phyloP scores from a whole-genome alignment of 1,140 invertebrate species.

The Uloborus diversus region DNA sequence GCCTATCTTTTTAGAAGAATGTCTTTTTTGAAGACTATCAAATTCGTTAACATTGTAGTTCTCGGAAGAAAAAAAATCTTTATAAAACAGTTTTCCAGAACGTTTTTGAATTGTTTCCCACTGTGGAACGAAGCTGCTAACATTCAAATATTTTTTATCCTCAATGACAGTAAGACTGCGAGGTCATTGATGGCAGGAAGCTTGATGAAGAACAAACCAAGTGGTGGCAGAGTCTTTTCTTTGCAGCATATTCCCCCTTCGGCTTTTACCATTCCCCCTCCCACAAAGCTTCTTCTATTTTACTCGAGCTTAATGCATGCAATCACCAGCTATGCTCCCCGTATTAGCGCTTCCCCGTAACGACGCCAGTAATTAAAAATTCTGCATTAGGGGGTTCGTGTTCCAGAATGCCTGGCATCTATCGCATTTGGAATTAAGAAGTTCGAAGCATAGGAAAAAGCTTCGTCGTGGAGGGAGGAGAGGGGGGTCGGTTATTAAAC shows the following conservation, averaged over 20 bases:
- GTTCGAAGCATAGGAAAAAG: neutral
- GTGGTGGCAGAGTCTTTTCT: conserved; percentile 35
- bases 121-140: conserved; percentile 15
- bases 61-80: no score
- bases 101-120: neutral
- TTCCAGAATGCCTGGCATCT: conserved; percentile 49
- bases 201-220: conserved; percentile 27
- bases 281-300: neutral
- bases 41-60: no score
- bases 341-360: conserved; percentile 48
- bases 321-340: conserved; percentile 14
- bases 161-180: conserved; percentile 23
- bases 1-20: no score
- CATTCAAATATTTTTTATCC: conserved; percentile 24
- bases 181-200: conserved; percentile 14
- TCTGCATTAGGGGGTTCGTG: conserved; percentile 38
- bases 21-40: no score
- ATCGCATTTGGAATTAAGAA: conserved; percentile 52
- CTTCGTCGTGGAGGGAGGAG: neutral
- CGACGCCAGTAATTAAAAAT: conserved; percentile 54
- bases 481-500: conserved; percentile 37
- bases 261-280: neutral
- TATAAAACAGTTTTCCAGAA: neutral
- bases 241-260: conserved; percentile 8
- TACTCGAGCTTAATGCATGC: conserved; percentile 37